Evolutionary conservation across 2,888 invertebrate species (phyloP).

Genomic region (Spisula subtruncata): DNA sequence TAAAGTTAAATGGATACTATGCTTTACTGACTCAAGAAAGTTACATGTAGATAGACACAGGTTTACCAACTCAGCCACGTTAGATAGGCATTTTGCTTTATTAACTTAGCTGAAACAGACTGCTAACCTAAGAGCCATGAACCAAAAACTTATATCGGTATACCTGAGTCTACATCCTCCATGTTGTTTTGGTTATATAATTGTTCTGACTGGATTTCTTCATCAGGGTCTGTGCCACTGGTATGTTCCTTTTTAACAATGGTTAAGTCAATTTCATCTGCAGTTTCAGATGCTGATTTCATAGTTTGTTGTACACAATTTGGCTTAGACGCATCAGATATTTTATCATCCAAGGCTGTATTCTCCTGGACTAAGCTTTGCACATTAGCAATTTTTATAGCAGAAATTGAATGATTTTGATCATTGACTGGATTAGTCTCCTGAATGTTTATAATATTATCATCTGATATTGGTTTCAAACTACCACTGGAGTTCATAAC

Average conservation of each 20-base stretch:
- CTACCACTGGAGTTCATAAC: background rate
- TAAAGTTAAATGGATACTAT: too few species aligned
- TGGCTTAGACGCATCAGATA: background rate
- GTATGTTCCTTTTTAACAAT: background rate
- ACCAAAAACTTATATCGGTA: too few species aligned
- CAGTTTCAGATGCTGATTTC: background rate
- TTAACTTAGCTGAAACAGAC: too few species aligned
- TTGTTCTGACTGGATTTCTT: background rate
- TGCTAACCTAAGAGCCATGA: too few species aligned
- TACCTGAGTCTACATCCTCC: background rate
- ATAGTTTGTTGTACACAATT: background rate
- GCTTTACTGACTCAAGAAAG: too few species aligned
- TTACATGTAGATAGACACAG: too few species aligned
- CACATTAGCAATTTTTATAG: background rate
- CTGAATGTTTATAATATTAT: background rate
- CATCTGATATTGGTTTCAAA: background rate
- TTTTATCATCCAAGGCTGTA: background rate
- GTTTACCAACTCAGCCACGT: too few species aligned
- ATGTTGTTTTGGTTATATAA: background rate
- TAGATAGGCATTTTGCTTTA: too few species aligned
- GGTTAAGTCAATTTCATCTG: background rate
- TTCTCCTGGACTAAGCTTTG: background rate
- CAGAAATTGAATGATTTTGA: background rate
- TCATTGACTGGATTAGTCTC: background rate
- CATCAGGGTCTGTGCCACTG: background rate